Percentiles rank a stretch among this genome's conserved stretches.
These are phyloP conservation scores for Melanerpes formicivorus DNA, from an alignment of 2,113 vertebrate species.

Conservation along the genomic window DNA sequence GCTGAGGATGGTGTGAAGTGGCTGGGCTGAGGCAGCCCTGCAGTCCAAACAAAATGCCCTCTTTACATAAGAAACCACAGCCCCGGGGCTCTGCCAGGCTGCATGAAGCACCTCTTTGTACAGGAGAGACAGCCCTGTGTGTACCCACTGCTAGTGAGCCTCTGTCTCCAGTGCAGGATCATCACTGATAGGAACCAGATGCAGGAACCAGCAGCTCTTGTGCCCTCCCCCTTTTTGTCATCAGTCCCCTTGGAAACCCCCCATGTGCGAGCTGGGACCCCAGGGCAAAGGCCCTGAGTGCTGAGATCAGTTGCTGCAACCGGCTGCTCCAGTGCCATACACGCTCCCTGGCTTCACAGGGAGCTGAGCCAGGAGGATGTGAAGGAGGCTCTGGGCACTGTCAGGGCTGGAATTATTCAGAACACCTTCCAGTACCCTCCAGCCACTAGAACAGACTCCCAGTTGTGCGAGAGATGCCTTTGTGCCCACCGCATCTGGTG, in stretches of 20 bases:
- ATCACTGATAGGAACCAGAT: slow-evolving; percentile 67
- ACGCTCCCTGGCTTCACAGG: neutral
- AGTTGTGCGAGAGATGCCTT: neutral
- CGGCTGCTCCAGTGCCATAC: neutral
- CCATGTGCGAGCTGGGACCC: neutral
- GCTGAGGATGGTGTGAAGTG: slow-evolving; percentile 23
- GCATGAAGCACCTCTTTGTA: slow-evolving; percentile 79
- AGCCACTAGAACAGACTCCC: neutral
- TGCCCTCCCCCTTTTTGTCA: neutral
- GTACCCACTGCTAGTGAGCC: neutral
- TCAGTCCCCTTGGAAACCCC: fast-evolving
- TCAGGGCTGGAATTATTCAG: neutral
- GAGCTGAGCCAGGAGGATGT: neutral
- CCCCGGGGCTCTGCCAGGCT: slow-evolving; percentile 59
- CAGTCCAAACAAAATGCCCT: slow-evolving; percentile 71
- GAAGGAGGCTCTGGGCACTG: neutral
- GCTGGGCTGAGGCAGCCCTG: slow-evolving; percentile 47
- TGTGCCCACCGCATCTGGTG: neutral
- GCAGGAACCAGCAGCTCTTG: neutral
- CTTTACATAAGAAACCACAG: slow-evolving; percentile 80
- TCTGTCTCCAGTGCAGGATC: slow-evolving; percentile 27
- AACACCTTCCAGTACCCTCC: slow-evolving; percentile 4
- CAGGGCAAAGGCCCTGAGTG: neutral
- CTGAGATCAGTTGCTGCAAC: fast-evolving
- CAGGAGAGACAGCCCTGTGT: neutral